Conservation (phyloP, 2,797 vertebrate species). For the Botia kubotai region DNA sequence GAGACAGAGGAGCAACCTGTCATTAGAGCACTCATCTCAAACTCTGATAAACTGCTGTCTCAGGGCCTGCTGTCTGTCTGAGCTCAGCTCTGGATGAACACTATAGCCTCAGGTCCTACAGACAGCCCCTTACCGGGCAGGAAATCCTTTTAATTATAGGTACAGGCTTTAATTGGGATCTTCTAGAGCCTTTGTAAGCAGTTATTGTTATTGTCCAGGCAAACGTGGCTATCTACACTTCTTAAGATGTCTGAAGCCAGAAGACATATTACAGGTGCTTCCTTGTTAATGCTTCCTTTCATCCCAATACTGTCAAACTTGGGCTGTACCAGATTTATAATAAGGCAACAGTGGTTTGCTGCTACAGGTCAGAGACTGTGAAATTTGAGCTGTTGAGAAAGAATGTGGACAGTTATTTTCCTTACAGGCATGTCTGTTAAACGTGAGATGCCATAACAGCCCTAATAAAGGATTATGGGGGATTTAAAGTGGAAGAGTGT, state of each 20-base stretch:
- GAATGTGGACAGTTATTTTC: constrained; percentile 14
- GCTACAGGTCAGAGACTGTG: constrained; percentile 47
- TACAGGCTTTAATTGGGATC: constrained; percentile 68
- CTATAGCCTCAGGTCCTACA: constrained; percentile 68
- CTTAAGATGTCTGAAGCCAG: constrained; percentile 63
- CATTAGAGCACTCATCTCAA: constrained; percentile 62
- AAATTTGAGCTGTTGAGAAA: constrained; percentile 30
- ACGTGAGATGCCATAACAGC: constrained; percentile 3
- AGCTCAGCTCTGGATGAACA: constrained; percentile 61
- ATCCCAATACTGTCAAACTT: constrained; percentile 54
- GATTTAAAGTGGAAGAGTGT: not conserved
- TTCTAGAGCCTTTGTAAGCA: constrained; percentile 74
- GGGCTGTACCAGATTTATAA: constrained; percentile 45
- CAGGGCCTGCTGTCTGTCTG: constrained; percentile 74
- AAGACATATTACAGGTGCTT: constrained; percentile 46
- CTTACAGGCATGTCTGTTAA: constrained; percentile 2
- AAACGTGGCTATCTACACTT: constrained; percentile 61
- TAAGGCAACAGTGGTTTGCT: constrained; percentile 32
- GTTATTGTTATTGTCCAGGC: constrained; percentile 74
- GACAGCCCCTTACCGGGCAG: constrained; percentile 66
- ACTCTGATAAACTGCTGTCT: constrained; percentile 73
- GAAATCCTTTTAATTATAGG: constrained; percentile 74
- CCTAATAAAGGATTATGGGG: not conserved
- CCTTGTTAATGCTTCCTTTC: constrained; percentile 43
- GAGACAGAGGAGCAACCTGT: constrained; percentile 65